These are phyloP conservation scores for Epinotia demarniana DNA, from an alignment of 2,888 invertebrate species.

Conservation along the genomic window DNA sequence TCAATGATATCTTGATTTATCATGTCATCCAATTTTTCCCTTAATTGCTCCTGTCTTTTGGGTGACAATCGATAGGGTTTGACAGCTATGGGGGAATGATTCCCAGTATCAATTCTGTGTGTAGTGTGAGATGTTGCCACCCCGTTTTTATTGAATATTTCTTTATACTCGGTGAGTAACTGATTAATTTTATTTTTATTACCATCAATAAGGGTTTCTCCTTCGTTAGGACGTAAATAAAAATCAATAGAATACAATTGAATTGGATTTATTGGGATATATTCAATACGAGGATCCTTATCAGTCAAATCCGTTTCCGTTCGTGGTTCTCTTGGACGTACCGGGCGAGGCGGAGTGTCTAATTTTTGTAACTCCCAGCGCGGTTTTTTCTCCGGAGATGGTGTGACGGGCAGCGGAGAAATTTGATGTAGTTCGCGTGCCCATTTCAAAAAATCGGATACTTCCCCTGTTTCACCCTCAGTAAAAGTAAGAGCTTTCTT, in stretches of 20 bases:
- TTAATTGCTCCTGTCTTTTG: not conserved
- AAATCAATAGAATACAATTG: not conserved
- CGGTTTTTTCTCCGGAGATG: too few species aligned
- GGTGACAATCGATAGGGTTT: constrained; percentile 48
- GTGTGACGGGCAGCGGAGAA: too few species aligned
- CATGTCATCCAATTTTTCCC: not conserved
- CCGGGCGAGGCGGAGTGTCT: too few species aligned
- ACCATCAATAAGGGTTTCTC: not conserved
- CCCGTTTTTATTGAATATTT: constrained; percentile 31
- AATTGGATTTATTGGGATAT: too few species aligned
- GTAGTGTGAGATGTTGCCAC: constrained; percentile 31
- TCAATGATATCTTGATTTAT: not conserved
- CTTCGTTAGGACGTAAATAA: constrained; percentile 12
- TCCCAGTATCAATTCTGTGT: constrained; percentile 53
- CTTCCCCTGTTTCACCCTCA: too few species aligned
- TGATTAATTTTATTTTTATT: not conserved
- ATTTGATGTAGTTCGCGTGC: too few species aligned
- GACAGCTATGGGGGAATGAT: constrained; percentile 50
- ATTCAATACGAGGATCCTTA: too few species aligned
- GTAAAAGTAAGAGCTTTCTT: too few species aligned
- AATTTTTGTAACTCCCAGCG: too few species aligned
- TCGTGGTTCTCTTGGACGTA: too few species aligned
- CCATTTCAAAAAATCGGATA: too few species aligned
- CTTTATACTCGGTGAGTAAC: constrained; percentile 2
- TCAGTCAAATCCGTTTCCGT: too few species aligned